These are phyloP conservation scores for Xyrichtys novacula DNA, from an alignment of 2,797 vertebrate genomes.

Conservation along the genomic window DNA sequence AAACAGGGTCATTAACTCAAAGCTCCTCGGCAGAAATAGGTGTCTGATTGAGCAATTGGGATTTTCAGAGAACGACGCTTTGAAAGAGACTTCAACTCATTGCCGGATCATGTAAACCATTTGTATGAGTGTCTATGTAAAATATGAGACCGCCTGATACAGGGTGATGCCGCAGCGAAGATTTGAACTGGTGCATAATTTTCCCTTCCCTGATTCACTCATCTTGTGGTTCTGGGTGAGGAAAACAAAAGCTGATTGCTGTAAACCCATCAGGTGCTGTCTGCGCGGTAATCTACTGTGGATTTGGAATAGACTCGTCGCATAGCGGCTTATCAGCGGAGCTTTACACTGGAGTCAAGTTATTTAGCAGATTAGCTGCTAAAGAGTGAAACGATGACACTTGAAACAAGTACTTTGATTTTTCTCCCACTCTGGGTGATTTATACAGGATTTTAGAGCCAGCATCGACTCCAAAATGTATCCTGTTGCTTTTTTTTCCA, in stretches of 20 bases:
- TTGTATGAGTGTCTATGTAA: constrained; percentile 42
- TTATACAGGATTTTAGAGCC: constrained; percentile 23
- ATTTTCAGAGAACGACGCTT: constrained; percentile 57
- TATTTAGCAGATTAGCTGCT: constrained; percentile 53
- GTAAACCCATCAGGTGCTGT: constrained; percentile 51
- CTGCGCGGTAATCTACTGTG: constrained; percentile 46
- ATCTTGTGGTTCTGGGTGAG: constrained; percentile 42
- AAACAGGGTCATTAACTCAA: constrained; percentile 78
- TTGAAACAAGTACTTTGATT: constrained; percentile 47
- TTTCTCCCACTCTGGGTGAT: constrained; percentile 45
- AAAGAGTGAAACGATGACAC: constrained; percentile 49
- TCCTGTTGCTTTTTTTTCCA: constrained; percentile 10
- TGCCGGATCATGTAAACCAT: constrained; percentile 55
- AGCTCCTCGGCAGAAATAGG: constrained; percentile 62
- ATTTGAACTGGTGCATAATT: constrained; percentile 38
- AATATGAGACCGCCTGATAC: constrained; percentile 36
- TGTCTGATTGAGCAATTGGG: constrained; percentile 69
- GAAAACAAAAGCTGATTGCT: constrained; percentile 45
- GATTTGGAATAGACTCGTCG: constrained; percentile 48
- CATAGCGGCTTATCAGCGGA: constrained; percentile 29
- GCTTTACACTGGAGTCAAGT: constrained; percentile 36
- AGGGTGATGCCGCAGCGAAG: constrained; percentile 32
- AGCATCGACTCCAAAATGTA: constrained; percentile 19
- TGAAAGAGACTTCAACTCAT: constrained; percentile 59
- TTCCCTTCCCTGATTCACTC: constrained; percentile 17